Evolutionary conservation across 2,113 vertebrate species (phyloP), one percentile per base, ranked within the genome.

Genomic region (Eulacestoma nigropectus): DNA sequence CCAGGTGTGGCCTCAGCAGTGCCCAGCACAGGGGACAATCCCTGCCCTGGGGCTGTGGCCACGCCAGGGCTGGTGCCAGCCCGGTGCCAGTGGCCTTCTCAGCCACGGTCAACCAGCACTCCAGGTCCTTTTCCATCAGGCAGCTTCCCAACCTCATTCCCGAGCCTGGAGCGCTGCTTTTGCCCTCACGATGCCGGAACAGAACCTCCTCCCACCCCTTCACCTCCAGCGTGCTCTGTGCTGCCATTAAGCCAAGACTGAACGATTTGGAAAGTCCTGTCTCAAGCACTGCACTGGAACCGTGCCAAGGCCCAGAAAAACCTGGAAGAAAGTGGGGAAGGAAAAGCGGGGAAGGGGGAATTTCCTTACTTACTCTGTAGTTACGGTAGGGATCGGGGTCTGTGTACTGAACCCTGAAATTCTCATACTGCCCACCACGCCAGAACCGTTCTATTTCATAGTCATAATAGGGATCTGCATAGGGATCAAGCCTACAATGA

Each of bases 401-500:
- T 39, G 99, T 99, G 91, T 99, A 99, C 96, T 99, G 99, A 56
- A 99, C 99, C 97, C 99, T 96, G 98, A 99, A 99, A 97, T 99
- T 99, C 97, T 99, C 99, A 67, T 99, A 99, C 91, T 99, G 99
- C 60, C 99, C 99, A 16, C 99, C 99, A 74, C 99, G 98, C 99
- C 99, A 99, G 53, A 99, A 98, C 22, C 99, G 98, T 85, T 99
- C 99, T 97, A 99, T 98, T 87, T 99, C 99, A 60, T 99, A 99
- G 97, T 99, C 99, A 59, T 99, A 99, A 89, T 99, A 99, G 8
- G 99, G 98, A 82, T 99, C 99, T 29, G 98, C 96, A 44, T 99
- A 99, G 5, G 98, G 98, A 85, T 99, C 99, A 59, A 97, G 96
- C 85, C 98, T 98, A 96, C 87, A 97, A 78, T 27, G 55, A 88